Evolutionary conservation across 1,140 invertebrate genomes (phyloP).

Genomic region (Platorchestia sp.): DNA sequence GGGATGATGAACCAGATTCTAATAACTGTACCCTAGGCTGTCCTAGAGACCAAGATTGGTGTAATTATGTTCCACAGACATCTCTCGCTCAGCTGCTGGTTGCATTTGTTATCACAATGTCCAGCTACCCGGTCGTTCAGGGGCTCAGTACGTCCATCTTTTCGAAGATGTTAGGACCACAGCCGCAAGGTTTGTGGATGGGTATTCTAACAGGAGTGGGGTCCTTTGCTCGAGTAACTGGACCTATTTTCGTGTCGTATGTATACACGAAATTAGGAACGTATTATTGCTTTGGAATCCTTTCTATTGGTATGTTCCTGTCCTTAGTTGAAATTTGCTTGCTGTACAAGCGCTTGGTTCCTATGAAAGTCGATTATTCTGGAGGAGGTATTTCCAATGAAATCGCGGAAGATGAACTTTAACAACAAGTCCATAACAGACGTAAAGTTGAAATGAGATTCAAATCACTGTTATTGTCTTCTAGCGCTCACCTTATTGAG

Average conservation of each 20-base stretch:
- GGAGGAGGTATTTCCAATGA: conserved; percentile 36
- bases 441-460: not conserved
- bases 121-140: conserved; percentile 55
- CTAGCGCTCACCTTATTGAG: not conserved
- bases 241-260: conserved; percentile 63
- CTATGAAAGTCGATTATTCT: conserved; percentile 59
- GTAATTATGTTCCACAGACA: not conserved
- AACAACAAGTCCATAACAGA: not conserved
- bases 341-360: conserved; percentile 57
- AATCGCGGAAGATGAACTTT: conserved; percentile 56
- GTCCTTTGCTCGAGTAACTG: conserved; percentile 61
- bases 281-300: conserved; percentile 50
- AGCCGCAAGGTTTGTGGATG: conserved; percentile 65
- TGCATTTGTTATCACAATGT: conserved; percentile 55
- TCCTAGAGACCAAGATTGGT: conserved; percentile 59
- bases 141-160: conserved; percentile 47
- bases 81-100: conserved; percentile 59
- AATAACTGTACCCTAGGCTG: conserved; percentile 19
- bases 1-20: not conserved
- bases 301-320: conserved; percentile 47
- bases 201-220: conserved; percentile 60
- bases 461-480: not conserved
- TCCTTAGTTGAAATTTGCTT: conserved; percentile 17
- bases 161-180: conserved; percentile 62
- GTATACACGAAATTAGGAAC: conserved; percentile 60